Conservation (phyloP, 2,888 invertebrate genomes). For the Tipula confusa region DNA sequence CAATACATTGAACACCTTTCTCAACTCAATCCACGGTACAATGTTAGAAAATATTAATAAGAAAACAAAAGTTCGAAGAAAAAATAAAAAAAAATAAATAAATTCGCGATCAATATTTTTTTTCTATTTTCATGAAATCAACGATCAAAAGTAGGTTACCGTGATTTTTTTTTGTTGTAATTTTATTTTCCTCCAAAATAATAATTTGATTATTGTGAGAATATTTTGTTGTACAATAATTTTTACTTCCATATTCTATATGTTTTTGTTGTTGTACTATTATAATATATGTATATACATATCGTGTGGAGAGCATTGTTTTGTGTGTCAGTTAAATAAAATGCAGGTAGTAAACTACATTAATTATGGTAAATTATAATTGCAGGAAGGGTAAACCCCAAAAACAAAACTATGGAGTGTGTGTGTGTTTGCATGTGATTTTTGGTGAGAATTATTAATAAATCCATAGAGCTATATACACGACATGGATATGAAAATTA, state of each 20-base stretch:
- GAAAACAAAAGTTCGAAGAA: background rate
- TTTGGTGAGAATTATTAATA: background rate
- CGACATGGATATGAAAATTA: background rate
- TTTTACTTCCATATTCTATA: conserved; percentile 21
- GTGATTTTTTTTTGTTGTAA: background rate
- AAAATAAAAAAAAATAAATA: too few relatives aligned
- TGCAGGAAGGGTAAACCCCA: conserved; percentile 3
- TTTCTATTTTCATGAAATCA: conserved; percentile 25
- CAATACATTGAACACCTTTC: background rate
- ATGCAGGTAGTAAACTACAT: background rate
- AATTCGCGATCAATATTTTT: conserved; percentile 6
- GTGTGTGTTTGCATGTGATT: background rate
- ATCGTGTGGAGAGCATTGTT: conserved; percentile 20
- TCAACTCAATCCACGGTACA: background rate
- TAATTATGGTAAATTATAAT: background rate
- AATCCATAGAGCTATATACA: background rate
- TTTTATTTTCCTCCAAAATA: conserved; percentile 12
- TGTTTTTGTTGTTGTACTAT: too few relatives aligned
- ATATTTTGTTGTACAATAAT: background rate
- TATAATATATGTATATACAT: too few relatives aligned
- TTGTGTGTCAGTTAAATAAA: background rate
- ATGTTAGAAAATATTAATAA: background rate
- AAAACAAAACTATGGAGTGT: background rate
- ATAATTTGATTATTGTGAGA: conserved; percentile 25
- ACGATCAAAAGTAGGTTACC: conserved; percentile 25